Evolutionary conservation across 1,140 invertebrate species (phyloP).

Genomic region (Thalassaphorura encarpata): DNA sequence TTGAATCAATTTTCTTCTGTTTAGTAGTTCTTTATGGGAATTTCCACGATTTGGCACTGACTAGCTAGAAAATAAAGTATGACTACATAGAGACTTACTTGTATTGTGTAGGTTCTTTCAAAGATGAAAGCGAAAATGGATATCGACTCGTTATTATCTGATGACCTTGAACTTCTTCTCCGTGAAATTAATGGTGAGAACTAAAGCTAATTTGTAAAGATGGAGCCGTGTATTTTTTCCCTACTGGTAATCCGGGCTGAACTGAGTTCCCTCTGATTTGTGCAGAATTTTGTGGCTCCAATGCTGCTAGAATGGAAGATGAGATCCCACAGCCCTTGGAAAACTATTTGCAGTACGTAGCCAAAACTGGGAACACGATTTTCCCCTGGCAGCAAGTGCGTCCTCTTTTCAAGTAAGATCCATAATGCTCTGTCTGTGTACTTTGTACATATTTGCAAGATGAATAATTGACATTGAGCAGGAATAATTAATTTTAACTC

Average conservation of each 20-base stretch:
- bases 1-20: too few relatives aligned
- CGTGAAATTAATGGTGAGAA: slow-evolving; percentile 27
- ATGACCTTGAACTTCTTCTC: slow-evolving; percentile 26
- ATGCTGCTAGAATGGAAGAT: slow-evolving; percentile 35
- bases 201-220: not conserved
- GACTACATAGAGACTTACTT: too few relatives aligned
- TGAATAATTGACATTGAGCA: not conserved
- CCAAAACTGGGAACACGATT: slow-evolving; percentile 84
- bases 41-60: too few relatives aligned
- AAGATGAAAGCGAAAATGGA: slow-evolving; percentile 27
- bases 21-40: too few relatives aligned
- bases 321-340: slow-evolving; percentile 81
- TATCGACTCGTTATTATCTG: slow-evolving; percentile 15
- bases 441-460: not conserved
- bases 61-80: too few relatives aligned
- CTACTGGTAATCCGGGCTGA: not conserved
- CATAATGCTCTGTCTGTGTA: not conserved
- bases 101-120: too few relatives aligned
- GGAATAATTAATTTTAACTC: not conserved
- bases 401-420: slow-evolving; percentile 51
- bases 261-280: not conserved
- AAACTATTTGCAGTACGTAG: slow-evolving; percentile 80
- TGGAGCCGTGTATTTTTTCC: not conserved
- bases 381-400: slow-evolving; percentile 86
- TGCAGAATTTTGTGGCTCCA: slow-evolving; percentile 18